Conservation (phyloP, 1,140 invertebrate species). For the Stegodyphus dumicola region DNA sequence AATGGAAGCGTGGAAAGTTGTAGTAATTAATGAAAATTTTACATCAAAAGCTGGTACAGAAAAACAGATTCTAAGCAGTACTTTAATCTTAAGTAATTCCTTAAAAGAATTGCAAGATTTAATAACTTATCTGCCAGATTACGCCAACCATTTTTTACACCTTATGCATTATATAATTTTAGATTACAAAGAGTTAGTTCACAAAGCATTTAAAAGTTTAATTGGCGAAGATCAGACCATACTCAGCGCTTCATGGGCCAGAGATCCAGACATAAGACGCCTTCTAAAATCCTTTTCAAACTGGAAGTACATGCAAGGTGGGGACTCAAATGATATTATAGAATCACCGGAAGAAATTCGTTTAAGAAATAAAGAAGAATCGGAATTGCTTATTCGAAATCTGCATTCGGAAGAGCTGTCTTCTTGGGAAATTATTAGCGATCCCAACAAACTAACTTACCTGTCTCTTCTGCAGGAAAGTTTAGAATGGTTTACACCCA, state of each 20-base stretch:
- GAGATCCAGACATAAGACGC: slow-evolving; percentile 93
- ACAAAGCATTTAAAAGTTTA: slow-evolving; percentile 30
- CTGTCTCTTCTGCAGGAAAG: slow-evolving; percentile 91
- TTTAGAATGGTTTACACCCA: slow-evolving; percentile 71
- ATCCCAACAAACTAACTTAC: slow-evolving; percentile 80
- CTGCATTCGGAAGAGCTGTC: slow-evolving; percentile 83
- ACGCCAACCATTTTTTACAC: slow-evolving; percentile 34
- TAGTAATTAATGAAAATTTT: too few relatives aligned
- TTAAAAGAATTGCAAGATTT: slow-evolving; percentile 25
- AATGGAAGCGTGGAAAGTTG: slow-evolving; percentile 32
- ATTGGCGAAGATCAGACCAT: slow-evolving; percentile 78
- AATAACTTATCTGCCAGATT: slow-evolving; percentile 16
- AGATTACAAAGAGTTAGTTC: slow-evolving; percentile 42
- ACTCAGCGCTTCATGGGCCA: slow-evolving; percentile 89
- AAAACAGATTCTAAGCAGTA: slow-evolving; percentile 35
- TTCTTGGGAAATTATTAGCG: slow-evolving; percentile 83
- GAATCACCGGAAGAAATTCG: slow-evolving; percentile 79
- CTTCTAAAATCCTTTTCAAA: slow-evolving; percentile 87
- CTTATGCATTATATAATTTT: slow-evolving; percentile 33
- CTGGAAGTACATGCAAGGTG: slow-evolving; percentile 77
- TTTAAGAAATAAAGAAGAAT: slow-evolving; percentile 85
- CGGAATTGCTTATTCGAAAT: slow-evolving; percentile 90
- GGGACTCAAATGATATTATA: slow-evolving; percentile 59
- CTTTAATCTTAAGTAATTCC: slow-evolving; percentile 6
- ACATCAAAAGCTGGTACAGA: background rate